Evolutionary conservation across 2,888 invertebrate species (phyloP), one percentile per base, ranked within the genome.

Genomic region (Ecliptopera silaceata): DNA sequence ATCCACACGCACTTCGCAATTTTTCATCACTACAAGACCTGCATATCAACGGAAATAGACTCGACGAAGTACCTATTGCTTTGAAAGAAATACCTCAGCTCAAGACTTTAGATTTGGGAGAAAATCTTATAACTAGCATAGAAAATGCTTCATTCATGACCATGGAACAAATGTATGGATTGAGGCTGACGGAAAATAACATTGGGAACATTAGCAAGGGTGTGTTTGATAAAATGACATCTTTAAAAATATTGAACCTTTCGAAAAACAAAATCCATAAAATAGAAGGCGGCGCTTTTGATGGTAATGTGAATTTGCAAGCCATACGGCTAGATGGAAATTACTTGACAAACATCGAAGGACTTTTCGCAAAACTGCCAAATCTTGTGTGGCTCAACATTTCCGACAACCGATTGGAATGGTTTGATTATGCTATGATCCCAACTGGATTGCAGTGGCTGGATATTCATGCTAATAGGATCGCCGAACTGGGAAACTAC

Each of bases 351-450:
- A 95, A 96, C 77, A 96, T 97, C 66, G 94, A 94, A 66, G 95
- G 95, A 59, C 92, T 97, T 67, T 97, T 97, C 80, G 94, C 94
- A 29, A 95, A 96, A 85, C 90, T 97, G 68, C 95, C 96, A 48
- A 95, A 95, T 86, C 92, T 97, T 66, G 94, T 96, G 65, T 96
- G 96, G 96, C 91, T 97, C 57, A 97, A 97, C 80, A 96, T 97
- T 77, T 96, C 96, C 73, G 96, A 96, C 86, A 97, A 97, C 88
- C 94, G 94, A 78, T 92, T 97, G 66, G 94, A 94, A 86, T 94
- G 94, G 93, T 96, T 97, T 83, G 96, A 97, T 87, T 97, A 96
- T 82, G 95, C 96, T 54, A 93, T 96, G 86, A 95, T 97, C 82
- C 97, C 97, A 61, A 95, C 95, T 67, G 94, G 95, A 77, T 91